Percentiles rank a stretch among this genome's conserved stretches.
These are phyloP conservation scores for Sinosuthora webbiana DNA, from an alignment of 2,113 vertebrate species.

Conservation along the genomic window DNA sequence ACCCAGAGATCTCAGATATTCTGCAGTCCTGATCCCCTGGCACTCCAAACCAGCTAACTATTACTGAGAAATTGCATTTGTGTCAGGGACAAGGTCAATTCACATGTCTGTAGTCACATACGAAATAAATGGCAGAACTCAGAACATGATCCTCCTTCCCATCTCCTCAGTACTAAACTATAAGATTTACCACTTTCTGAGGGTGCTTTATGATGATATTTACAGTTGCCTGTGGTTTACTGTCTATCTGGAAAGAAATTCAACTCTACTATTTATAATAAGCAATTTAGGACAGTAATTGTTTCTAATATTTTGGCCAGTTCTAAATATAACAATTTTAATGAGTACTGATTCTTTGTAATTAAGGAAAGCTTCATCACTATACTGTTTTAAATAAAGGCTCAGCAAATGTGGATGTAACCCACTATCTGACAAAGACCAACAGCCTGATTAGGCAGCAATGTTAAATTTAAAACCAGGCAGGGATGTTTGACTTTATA, in stretches of 20 bases:
- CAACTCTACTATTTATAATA: neutral
- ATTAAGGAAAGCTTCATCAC: conserved; percentile 6
- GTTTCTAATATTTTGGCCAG: conserved; percentile 8
- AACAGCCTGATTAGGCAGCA: conserved; percentile 8
- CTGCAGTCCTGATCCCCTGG: neutral
- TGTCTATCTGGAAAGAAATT: conserved; percentile 5
- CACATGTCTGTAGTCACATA: neutral
- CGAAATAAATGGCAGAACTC: neutral
- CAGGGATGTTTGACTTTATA: conserved; percentile 46
- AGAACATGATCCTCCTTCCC: neutral
- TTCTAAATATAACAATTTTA: conserved; percentile 33
- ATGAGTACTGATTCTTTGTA: conserved; percentile 1
- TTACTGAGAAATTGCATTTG: neutral
- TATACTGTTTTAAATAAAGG: conserved; percentile 9
- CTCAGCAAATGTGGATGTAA: neutral
- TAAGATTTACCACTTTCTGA: neutral
- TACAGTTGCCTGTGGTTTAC: neutral
- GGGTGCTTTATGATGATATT: neutral
- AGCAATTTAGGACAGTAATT: neutral
- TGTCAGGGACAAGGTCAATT: neutral
- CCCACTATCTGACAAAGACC: conserved; percentile 3
- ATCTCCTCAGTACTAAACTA: neutral
- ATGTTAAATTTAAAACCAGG: conserved; percentile 46
- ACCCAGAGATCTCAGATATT: neutral
- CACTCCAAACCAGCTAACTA: neutral